Evolutionary conservation across 2,888 invertebrate species (phyloP), one percentile per base, ranked within the genome.

Genomic region (Pseudococcus viburni): DNA sequence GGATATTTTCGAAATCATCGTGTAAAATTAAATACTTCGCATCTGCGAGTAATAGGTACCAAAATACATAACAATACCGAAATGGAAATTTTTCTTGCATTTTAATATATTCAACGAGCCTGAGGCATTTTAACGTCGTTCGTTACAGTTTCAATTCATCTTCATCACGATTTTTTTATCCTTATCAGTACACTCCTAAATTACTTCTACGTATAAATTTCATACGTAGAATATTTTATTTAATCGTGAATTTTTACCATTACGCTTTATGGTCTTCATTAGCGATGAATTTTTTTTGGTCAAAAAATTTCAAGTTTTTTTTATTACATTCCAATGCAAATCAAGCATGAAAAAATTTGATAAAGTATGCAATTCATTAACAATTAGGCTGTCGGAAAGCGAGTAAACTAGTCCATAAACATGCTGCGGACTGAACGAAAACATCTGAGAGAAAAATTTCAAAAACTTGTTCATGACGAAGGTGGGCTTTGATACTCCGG

Each of bases 401-500:
- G 33, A 19, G 19, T 83, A 83, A 83, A 83, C 46, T 83, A 83
- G 80, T 83, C 80, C n/a, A 39, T 46, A 83, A 83, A 83, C 80
- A 46, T 83, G 80, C 33, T 83, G 46, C 46, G 22, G 19, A 46
- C 9, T 46, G 46, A 46, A 83, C 19, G 80, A 83, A 83, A 83
- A 39, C 46, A 83, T 83, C 46, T 22, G 80, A 83, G 39, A 46
- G 80, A n/a, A 83, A 83, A 83, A 83, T 83, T 83, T 83, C 80
- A 83, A 83, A 83, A 83, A 83, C 80, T 42, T 83, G 80, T 83
- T 83, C 80, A 46, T 46, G 33, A 46, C 11, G 55, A 48, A 85
- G 85, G 85, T 48, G 85, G 85, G 48, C 85, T 59, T 59, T 33
- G 39, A 26, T 59, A 85, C 85, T 85, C 85, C 39, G 33, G 85